Base-by-base conservation (phyloP, 2,113 vertebrate genomes). In the Thunnus thynnus region DNA sequence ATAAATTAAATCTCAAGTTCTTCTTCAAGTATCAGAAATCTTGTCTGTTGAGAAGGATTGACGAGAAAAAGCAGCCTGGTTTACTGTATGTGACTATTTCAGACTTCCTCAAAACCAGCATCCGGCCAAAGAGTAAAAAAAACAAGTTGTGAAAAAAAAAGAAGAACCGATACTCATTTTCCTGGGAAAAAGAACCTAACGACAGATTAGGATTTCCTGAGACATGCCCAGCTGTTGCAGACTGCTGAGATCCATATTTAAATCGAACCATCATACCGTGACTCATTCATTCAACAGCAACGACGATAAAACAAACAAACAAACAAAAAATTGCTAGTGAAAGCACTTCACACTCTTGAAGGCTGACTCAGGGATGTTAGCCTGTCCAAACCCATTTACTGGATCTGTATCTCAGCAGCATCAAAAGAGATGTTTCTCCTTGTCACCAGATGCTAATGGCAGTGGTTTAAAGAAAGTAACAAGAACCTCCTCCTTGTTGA, bases 81-180 rank as follows among this genome's bases (percentile, higher is more conserved):
- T 74, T 44, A 58, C 20, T n/a, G 41, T 50, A 18, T 0, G 0
- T 47, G 54, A 10, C 68, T 10, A 25, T 44, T 70, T 73, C 25
- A 76, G 44, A 76, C 83, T 89, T 89, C 82, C 83, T 86, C 78
- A n/a, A 86, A 75, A 62, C 9, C 4, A 63, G n/a, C 5, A 44
- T 65, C 51, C 1, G 13, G n/a, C 0, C 2, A 75, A 79, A 76
- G 2, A n/a, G 4, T n/a, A 0, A 46, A 61, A 25, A 48, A 32
- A 54, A 46, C 62, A 58, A 36, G 36, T 8, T 0, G 6, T 41
- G 36, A 63, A 22, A 25, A 51, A 8, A 62, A 78, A 78, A 13
- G 20, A 0, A 68, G 83, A 55, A 82, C 56, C 2, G 46, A 71
- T 70, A 68, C 56, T 25, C 1, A 62, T 62, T 81, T 50, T 58